phyloP scores from a whole-genome alignment of 2,113 vertebrate species.

The Sceloporus tristichus region DNA sequence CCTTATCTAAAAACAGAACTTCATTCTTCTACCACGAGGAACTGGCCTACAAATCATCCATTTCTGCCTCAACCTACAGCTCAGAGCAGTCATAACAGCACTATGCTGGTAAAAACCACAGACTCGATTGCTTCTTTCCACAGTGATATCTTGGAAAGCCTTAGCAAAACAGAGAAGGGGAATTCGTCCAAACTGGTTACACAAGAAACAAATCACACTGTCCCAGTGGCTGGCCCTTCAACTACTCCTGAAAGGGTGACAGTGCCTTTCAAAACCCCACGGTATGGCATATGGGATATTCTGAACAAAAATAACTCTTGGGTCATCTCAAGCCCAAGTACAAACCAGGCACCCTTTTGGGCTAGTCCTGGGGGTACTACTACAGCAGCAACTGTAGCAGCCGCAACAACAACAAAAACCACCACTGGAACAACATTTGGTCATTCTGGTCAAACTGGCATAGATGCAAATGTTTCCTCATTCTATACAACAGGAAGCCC shows the following conservation, averaged over 20 bases:
- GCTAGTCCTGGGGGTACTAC: slow-evolving; percentile 66
- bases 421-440: slow-evolving; percentile 51
- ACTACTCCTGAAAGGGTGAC: slow-evolving; percentile 65
- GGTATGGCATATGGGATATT: slow-evolving; percentile 63
- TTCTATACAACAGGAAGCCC: slow-evolving; percentile 55
- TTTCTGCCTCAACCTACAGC: slow-evolving; percentile 61
- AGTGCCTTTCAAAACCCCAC: slow-evolving; percentile 77
- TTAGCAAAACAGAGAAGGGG: slow-evolving; percentile 64
- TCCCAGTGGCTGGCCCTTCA: slow-evolving; percentile 64
- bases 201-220: slow-evolving; percentile 55
- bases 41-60: slow-evolving; percentile 66
- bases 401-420: slow-evolving; percentile 25
- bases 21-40: slow-evolving; percentile 70
- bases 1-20: slow-evolving; percentile 69
- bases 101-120: slow-evolving; percentile 71
- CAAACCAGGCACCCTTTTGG: slow-evolving; percentile 70
- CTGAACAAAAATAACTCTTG: slow-evolving; percentile 75
- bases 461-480: slow-evolving; percentile 70
- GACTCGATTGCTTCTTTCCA: slow-evolving; percentile 54
- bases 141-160: slow-evolving; percentile 56
- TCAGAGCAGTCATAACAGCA: slow-evolving; percentile 72
- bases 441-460: slow-evolving; percentile 63
- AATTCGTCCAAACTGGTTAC: slow-evolving; percentile 11
- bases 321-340: slow-evolving; percentile 71
- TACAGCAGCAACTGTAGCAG: slow-evolving; percentile 24